Evolutionary conservation across 2,888 invertebrate species (phyloP).

Genomic region (Melitaea athalia): DNA sequence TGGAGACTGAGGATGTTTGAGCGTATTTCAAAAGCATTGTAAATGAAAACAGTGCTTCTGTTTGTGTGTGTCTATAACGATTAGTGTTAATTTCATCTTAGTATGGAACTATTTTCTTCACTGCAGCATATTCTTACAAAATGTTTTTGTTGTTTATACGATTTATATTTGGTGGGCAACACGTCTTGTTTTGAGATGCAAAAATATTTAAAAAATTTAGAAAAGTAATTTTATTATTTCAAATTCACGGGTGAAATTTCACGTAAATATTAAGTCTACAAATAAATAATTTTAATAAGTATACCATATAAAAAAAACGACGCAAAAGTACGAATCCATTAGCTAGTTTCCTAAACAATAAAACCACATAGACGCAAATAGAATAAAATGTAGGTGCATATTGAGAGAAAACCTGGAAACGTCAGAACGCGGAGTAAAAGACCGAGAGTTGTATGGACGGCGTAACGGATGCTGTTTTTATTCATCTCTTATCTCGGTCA

Average conservation of each 20-base stretch:
- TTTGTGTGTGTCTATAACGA: background rate
- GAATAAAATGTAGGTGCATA: background rate
- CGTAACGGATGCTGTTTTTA: slow-evolving; percentile 21
- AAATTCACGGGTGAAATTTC: too few species aligned
- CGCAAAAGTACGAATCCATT: background rate
- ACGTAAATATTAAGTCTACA: too few species aligned
- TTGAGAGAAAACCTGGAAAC: background rate
- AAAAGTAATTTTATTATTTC: too few species aligned
- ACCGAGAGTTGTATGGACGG: slow-evolving; percentile 6
- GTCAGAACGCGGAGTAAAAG: background rate
- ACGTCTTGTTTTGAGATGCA: too few species aligned
- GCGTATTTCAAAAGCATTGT: slow-evolving; percentile 14
- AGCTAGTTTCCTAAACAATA: background rate
- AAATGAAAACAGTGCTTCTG: slow-evolving; percentile 6
- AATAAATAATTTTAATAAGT: too few species aligned
- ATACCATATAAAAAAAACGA: too few species aligned
- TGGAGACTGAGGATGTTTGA: slow-evolving; percentile 12
- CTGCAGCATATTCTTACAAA: too few species aligned
- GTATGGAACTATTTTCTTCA: background rate
- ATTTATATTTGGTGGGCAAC: too few species aligned
- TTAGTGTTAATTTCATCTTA: background rate
- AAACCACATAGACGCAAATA: background rate
- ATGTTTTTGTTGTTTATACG: too few species aligned
- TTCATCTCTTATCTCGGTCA: slow-evolving; percentile 32
- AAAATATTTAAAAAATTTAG: too few species aligned